These are phyloP conservation scores for Antechinus stuartii DNA, from an alignment of 2,113 vertebrate genomes.

Conservation along the genomic window DNA sequence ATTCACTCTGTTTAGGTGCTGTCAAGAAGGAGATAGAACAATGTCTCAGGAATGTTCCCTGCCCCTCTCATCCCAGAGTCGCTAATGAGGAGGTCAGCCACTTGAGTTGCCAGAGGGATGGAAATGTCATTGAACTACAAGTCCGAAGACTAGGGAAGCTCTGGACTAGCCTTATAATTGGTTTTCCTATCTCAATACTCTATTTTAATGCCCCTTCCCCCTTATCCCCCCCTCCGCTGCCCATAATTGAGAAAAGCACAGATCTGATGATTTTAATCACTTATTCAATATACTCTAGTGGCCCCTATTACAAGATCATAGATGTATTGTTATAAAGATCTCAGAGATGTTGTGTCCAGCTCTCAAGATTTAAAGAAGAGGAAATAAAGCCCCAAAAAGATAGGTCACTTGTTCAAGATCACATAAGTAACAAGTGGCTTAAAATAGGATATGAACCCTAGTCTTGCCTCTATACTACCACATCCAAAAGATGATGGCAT, in stretches of 20 bases:
- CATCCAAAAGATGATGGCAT: background rate
- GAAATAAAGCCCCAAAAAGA: background rate
- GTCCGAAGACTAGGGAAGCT: background rate
- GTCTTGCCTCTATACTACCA: background rate
- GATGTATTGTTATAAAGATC: background rate
- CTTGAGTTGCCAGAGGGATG: background rate
- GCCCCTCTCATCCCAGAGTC: slow-evolving; percentile 33
- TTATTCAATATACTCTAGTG: background rate
- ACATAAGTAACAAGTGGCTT: background rate
- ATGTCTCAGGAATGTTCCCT: slow-evolving; percentile 75
- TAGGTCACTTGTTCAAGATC: background rate
- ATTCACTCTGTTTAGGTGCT: slow-evolving; percentile 21
- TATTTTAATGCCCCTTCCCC: background rate
- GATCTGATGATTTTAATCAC: background rate
- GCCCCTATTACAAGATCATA: background rate
- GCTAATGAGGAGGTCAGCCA: background rate
- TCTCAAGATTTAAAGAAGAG: background rate
- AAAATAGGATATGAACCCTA: background rate
- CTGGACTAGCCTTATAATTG: background rate
- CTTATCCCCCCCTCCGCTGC: no score
- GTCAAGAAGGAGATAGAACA: slow-evolving; percentile 75
- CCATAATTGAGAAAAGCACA: background rate
- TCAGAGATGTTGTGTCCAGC: background rate
- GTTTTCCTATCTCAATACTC: background rate
- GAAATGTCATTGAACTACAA: background rate